phyloP scores from a whole-genome alignment of 2,888 invertebrate species.

The Drosophila anceps region DNA sequence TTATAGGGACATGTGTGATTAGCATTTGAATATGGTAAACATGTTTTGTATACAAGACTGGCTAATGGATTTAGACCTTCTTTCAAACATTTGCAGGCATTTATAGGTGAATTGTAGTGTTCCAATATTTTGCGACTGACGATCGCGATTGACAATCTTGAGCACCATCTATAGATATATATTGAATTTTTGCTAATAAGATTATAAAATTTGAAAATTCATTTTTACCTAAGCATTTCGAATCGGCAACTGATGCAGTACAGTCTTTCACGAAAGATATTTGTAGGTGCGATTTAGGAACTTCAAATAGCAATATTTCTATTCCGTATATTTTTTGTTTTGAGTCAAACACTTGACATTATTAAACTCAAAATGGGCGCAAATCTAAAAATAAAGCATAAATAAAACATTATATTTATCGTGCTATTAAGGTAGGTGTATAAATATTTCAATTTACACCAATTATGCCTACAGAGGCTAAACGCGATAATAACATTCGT shows the following conservation, averaged over 20 bases:
- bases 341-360: conserved; percentile 39
- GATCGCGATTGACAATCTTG: conserved; percentile 40
- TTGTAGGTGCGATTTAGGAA: conserved; percentile 66
- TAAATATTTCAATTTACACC: conserved; percentile 21
- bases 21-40: conserved; percentile 35
- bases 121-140: conserved; percentile 24
- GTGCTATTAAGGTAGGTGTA: not conserved
- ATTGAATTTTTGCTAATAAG: not conserved
- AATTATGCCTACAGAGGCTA: not conserved
- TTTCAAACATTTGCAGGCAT: conserved; percentile 43
- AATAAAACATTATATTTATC: not conserved
- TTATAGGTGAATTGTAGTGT: conserved; percentile 22
- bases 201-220: not conserved
- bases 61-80: conserved; percentile 44
- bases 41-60: conserved; percentile 12
- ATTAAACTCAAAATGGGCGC: conserved; percentile 50
- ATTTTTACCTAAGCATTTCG: conserved; percentile 24
- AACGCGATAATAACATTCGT: conserved; percentile 13
- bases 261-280: conserved; percentile 32
- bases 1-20: conserved; percentile 55
- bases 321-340: not conserved
- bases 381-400: conserved; percentile 29
- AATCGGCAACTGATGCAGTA: conserved; percentile 25
- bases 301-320: conserved; percentile 48
- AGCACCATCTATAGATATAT: conserved; percentile 13